Percentiles rank a stretch among this genome's conserved stretches.
Evolutionary conservation across 2,797 vertebrate genomes (phyloP).

Genomic region (Gorsachius magnificus): DNA sequence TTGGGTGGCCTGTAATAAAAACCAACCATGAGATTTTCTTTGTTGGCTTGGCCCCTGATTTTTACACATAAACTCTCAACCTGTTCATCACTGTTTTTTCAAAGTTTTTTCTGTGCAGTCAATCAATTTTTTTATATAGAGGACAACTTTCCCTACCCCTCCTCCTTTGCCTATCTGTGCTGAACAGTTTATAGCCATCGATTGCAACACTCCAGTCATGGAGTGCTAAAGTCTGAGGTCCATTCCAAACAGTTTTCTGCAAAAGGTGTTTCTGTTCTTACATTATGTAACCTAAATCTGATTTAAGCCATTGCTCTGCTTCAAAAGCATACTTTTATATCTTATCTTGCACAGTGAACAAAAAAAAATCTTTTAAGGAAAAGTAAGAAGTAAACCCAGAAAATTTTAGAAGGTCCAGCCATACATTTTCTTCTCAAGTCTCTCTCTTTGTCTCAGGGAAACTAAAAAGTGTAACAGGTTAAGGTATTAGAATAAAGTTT

Average conservation of each 20-base stretch:
- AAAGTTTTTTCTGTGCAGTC: not conserved
- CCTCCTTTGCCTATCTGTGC: not conserved
- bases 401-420: not conserved
- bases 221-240: not conserved
- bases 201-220: not conserved
- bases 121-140: not conserved
- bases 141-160: accelerated
- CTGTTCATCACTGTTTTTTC: not conserved
- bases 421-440: not conserved
- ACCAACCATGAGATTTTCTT: not conserved
- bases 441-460: not conserved
- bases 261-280: not conserved
- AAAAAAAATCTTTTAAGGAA: not conserved
- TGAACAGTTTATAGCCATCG: not conserved
- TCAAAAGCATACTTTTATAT: not conserved
- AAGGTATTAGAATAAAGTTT: not conserved
- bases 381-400: not conserved
- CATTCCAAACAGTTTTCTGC: not conserved
- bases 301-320: not conserved
- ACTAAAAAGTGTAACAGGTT: not conserved
- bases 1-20: not conserved
- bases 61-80: not conserved
- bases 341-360: not conserved
- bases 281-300: not conserved
- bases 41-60: no score